These are phyloP conservation scores for Sycophila texana DNA, from an alignment of 2,888 invertebrate species.

Conservation along the genomic window DNA sequence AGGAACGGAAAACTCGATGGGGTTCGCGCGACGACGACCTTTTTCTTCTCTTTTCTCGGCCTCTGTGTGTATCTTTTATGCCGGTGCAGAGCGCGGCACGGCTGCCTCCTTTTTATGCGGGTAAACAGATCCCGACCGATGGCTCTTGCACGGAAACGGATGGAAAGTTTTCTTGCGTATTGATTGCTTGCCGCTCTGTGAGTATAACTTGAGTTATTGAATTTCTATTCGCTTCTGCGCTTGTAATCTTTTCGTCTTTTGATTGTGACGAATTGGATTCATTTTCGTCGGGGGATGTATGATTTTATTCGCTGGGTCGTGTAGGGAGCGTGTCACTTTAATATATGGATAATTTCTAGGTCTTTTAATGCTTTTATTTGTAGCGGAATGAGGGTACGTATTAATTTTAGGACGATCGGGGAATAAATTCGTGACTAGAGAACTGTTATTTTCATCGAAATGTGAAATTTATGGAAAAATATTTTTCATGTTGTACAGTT, in stretches of 20 bases:
- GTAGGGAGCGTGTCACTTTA: too few relatives aligned
- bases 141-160: constrained; percentile 1
- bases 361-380: too few relatives aligned
- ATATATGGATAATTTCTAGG: too few relatives aligned
- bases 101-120: background rate
- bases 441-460: too few relatives aligned
- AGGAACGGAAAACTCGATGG: constrained; percentile 43
- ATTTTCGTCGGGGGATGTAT: too few relatives aligned
- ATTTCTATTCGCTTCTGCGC: background rate
- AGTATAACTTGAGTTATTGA: constrained; percentile 3
- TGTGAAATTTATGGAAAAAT: too few relatives aligned
- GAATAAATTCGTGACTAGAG: too few relatives aligned
- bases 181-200: background rate
- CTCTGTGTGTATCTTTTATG: constrained; percentile 13
- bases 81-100: background rate
- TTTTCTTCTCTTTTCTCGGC: background rate
- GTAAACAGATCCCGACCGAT: constrained; percentile 33
- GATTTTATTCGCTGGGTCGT: too few relatives aligned
- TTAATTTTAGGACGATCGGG: too few relatives aligned
- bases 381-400: too few relatives aligned
- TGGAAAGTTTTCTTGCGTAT: background rate
- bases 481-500: too few relatives aligned
- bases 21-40: background rate
- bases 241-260: background rate
- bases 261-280: too few relatives aligned